Evolutionary conservation across 1,140 invertebrate species (phyloP).

Genomic region (Kradibia gibbosae): DNA sequence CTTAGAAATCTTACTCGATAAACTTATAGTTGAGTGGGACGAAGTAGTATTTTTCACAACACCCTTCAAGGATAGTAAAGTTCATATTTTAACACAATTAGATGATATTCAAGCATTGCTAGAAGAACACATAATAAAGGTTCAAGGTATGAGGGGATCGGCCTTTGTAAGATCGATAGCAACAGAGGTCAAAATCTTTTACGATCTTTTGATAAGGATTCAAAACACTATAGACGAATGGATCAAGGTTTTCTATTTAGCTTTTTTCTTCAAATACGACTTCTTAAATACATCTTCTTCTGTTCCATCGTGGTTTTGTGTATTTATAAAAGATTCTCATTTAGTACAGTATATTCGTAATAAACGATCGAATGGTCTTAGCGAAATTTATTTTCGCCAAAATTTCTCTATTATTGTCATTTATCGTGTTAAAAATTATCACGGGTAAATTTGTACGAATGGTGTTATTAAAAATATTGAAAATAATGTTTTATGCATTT

Average conservation of each 20-base stretch:
- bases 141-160: constrained; percentile 90
- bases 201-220: constrained; percentile 83
- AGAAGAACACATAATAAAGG: constrained; percentile 92
- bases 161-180: constrained; percentile 94
- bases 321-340: no score
- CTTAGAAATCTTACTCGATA: constrained; percentile 83
- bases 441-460: no score
- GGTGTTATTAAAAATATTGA: no score
- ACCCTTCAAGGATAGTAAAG: constrained; percentile 85
- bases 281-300: no score
- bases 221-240: constrained; percentile 89
- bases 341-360: no score
- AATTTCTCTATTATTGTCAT: no score
- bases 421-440: no score
- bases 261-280: neutral
- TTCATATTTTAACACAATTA: constrained; percentile 83
- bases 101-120: constrained; percentile 90
- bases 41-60: constrained; percentile 81
- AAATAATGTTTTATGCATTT: no score
- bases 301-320: no score
- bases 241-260: constrained; percentile 78
- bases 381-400: no score
- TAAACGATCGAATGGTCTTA: no score
- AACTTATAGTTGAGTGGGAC: constrained; percentile 91
- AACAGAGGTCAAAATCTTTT: constrained; percentile 85